Evolutionary conservation across 2,113 vertebrate species (phyloP).

Genomic region (Piprites chloris): DNA sequence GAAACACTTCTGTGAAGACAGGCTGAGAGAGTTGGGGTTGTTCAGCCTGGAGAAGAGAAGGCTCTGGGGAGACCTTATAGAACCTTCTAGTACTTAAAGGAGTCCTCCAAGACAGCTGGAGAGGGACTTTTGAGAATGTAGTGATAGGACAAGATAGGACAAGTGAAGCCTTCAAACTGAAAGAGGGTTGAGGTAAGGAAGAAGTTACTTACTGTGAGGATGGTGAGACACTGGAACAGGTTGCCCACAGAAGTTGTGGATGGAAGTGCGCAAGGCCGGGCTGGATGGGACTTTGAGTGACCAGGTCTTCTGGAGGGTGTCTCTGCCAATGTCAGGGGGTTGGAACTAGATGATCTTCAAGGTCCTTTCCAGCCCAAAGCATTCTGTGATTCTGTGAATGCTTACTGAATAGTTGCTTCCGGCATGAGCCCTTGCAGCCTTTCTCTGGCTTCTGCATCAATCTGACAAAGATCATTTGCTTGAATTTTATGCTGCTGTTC

Average conservation of each 20-base stretch:
- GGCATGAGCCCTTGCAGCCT: neutral
- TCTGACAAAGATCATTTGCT: neutral
- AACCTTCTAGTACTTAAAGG: neutral
- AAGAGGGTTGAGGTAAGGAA: neutral
- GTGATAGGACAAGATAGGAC: neutral
- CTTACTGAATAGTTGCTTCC: neutral
- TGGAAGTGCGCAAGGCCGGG: neutral
- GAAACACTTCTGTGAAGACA: neutral
- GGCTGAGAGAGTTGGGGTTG: neutral
- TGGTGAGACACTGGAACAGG: neutral
- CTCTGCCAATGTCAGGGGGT: neutral
- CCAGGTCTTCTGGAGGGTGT: neutral
- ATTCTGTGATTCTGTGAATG: neutral
- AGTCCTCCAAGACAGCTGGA: neutral
- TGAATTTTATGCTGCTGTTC: neutral
- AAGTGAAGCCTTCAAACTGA: neutral
- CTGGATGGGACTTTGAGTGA: neutral
- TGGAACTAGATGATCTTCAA: neutral
- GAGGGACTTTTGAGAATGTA: neutral
- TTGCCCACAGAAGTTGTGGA: neutral
- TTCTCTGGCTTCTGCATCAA: neutral
- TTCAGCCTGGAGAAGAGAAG: neutral
- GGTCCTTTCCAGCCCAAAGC: neutral
- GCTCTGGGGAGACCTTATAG: neutral
- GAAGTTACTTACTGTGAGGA: neutral